These are phyloP conservation scores for Drosophila nasuta DNA, from an alignment of 1,140 invertebrate species.

Conservation along the genomic window DNA sequence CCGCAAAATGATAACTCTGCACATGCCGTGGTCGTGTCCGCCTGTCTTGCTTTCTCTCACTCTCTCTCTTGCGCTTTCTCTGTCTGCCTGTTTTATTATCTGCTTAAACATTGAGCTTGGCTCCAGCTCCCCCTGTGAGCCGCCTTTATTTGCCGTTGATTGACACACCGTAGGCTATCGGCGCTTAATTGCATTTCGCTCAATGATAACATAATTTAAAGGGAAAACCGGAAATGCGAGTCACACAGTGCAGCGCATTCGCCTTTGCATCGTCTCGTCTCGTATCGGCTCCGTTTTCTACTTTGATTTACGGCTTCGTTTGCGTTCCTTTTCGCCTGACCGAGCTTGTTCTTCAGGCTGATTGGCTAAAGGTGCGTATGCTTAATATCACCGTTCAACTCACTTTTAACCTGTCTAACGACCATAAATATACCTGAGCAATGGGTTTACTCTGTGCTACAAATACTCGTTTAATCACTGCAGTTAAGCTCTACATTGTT, in stretches of 20 bases:
- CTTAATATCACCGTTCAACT: slow-evolving; percentile 22
- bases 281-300: not conserved
- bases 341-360: not conserved
- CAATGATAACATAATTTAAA: slow-evolving; percentile 84
- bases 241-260: slow-evolving; percentile 18
- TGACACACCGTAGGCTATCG: slow-evolving; percentile 78
- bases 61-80: slow-evolving; percentile 1
- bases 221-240: slow-evolving; percentile 60
- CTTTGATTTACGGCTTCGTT: slow-evolving; percentile 66
- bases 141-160: slow-evolving; percentile 73
- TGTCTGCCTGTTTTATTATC: slow-evolving; percentile 70
- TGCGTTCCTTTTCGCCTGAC: slow-evolving; percentile 17
- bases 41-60: not conserved
- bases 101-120: slow-evolving; percentile 76
- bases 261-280: not conserved
- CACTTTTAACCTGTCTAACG: not conserved
- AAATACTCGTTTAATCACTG: not conserved
- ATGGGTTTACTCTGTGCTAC: not conserved
- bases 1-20: slow-evolving; percentile 79
- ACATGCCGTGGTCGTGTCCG: slow-evolving; percentile 51
- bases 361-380: slow-evolving; percentile 38
- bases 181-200: slow-evolving; percentile 78
- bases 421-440: slow-evolving; percentile 5
- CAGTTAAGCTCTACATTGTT: not conserved
- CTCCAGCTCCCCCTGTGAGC: slow-evolving; percentile 14